Evolutionary conservation across 2,797 vertebrate species (phyloP).

Genomic region (Acrossocheilus wenchowensis): DNA sequence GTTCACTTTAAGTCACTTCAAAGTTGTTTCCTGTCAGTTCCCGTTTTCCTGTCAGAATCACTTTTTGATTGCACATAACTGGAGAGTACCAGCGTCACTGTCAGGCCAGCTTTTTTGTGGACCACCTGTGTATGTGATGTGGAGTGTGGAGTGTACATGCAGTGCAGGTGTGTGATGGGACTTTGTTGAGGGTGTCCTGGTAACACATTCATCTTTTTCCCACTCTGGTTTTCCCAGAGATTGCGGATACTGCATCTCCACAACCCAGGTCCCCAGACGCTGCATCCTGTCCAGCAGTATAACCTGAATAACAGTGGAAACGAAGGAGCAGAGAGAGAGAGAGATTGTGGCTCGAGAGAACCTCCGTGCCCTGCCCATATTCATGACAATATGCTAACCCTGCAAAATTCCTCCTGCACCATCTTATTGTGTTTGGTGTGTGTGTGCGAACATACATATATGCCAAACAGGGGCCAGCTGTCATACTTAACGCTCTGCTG

Average conservation of each 20-base stretch:
- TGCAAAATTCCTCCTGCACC: conserved; percentile 53
- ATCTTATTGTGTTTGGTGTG: conserved; percentile 46
- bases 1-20: conserved; percentile 77
- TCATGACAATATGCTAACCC: conserved; percentile 56
- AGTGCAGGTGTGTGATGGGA: conserved; percentile 77
- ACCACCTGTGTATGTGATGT: conserved; percentile 76
- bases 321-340: conserved; percentile 63
- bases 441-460: conserved; percentile 37
- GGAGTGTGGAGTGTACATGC: conserved; percentile 39
- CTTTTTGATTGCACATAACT: conserved; percentile 71
- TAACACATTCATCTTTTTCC: conserved; percentile 72
- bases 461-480: neutral
- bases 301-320: conserved; percentile 85
- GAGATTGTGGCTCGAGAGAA: conserved; percentile 26
- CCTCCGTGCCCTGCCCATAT: conserved; percentile 40
- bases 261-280: conserved; percentile 79
- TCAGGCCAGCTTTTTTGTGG: conserved; percentile 75
- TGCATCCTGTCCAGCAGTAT: conserved; percentile 85
- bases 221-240: conserved; percentile 79
- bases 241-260: conserved; percentile 78
- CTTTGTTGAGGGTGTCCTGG: conserved; percentile 80
- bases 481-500: neutral
- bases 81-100: conserved; percentile 70
- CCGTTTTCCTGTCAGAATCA: conserved; percentile 75
- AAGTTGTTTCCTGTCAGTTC: conserved; percentile 81